Conservation (phyloP, 2,113 vertebrate genomes). For the Podiceps cristatus region DNA sequence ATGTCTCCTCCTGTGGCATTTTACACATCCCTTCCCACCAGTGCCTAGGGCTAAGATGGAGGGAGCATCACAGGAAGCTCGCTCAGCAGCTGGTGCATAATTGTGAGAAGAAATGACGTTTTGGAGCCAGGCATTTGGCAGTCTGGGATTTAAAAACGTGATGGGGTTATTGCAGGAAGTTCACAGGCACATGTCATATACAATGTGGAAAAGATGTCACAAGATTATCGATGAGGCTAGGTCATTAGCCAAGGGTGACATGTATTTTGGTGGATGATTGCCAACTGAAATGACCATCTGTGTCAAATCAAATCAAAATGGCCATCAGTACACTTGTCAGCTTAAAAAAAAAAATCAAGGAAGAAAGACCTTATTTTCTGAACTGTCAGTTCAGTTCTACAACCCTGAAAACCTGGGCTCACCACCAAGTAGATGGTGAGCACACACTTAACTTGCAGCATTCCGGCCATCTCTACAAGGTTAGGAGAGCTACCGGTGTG, state of each 20-base stretch:
- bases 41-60: not conserved
- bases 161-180: not conserved
- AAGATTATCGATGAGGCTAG: not conserved
- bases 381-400: not conserved
- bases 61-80: not conserved
- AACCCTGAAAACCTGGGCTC: not conserved
- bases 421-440: not conserved
- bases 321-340: constrained; percentile 3
- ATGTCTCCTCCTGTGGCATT: not conserved
- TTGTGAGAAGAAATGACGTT: not conserved
- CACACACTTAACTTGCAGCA: not conserved
- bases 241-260: constrained; percentile 29
- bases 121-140: not conserved
- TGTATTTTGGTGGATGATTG: not conserved
- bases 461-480: not conserved
- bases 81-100: not conserved
- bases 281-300: constrained; percentile 8
- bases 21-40: not conserved
- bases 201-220: not conserved
- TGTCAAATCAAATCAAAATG: constrained; percentile 34
- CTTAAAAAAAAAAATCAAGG: not conserved
- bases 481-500: not conserved
- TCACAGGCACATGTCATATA: not conserved
- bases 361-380: constrained; percentile 2
- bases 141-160: not conserved